A percentile compares a stretch with the other conserved stretches of the same genome.
Evolutionary conservation across 2,113 vertebrate species (phyloP).

Genomic region (Anhinga anhinga): DNA sequence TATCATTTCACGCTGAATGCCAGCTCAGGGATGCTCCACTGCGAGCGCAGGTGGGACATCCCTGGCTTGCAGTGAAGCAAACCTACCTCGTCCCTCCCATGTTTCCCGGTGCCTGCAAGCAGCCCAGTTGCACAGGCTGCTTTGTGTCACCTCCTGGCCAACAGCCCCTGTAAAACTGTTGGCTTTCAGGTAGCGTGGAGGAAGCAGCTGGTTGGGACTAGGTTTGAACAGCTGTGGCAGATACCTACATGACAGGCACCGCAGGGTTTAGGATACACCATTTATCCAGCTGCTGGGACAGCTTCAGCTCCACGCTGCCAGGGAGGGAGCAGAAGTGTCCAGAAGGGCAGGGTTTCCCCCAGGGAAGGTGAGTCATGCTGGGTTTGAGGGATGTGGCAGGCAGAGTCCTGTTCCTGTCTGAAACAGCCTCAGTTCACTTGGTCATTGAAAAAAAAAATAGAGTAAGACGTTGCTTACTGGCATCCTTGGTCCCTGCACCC

Average conservation of each 20-base stretch:
- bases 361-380: background rate
- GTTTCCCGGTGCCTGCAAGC: background rate
- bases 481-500: background rate
- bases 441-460: background rate
- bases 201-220: background rate
- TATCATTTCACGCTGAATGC: no score
- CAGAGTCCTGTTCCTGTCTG: background rate
- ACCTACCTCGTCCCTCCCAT: background rate
- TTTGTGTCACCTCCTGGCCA: background rate
- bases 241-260: fast-evolving
- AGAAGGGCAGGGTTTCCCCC: background rate
- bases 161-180: background rate
- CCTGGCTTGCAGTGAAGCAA: background rate
- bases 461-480: background rate
- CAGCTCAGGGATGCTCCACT: background rate
- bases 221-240: background rate
- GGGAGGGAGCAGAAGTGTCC: background rate
- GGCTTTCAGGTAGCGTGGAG: background rate
- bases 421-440: background rate
- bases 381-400: background rate
- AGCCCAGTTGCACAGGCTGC: background rate
- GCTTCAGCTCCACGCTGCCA: background rate
- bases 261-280: background rate
- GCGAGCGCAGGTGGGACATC: background rate
- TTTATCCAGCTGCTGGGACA: background rate